Percentiles rank a stretch among this genome's conserved stretches.
Evolutionary conservation across 2,888 invertebrate genomes (phyloP).

Genomic region (Tiliacea aurago): DNA sequence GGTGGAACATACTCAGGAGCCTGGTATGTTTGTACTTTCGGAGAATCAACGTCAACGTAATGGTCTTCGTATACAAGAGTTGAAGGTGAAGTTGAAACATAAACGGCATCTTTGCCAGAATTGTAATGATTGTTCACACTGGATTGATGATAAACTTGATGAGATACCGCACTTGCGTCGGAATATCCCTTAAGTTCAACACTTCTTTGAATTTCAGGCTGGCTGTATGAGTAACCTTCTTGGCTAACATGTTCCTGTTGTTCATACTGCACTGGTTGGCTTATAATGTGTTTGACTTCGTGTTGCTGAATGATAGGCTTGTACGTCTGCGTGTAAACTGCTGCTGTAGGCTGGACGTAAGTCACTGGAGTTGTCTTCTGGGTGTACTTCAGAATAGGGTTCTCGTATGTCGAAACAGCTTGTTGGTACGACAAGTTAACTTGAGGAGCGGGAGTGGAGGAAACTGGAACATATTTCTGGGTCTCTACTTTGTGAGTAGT

Average conservation of each 20-base stretch:
- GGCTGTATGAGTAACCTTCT: conserved; percentile 80
- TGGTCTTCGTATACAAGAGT: conserved; percentile 84
- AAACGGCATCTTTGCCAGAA: conserved; percentile 75
- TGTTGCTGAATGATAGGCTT: conserved; percentile 79
- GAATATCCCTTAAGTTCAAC: conserved; percentile 79
- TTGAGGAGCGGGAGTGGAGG: conserved; percentile 75
- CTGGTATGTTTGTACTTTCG: conserved; percentile 75
- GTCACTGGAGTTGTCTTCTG: conserved; percentile 77
- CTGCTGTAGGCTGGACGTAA: conserved; percentile 77
- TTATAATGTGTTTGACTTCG: conserved; percentile 75
- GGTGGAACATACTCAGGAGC: conserved; percentile 77
- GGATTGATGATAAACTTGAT: conserved; percentile 82
- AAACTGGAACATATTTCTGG: conserved; percentile 74
- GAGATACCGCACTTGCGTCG: conserved; percentile 84
- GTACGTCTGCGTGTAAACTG: conserved; percentile 79
- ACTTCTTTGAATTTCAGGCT: conserved; percentile 85
- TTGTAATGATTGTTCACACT: conserved; percentile 70
- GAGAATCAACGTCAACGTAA: conserved; percentile 79
- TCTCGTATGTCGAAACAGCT: conserved; percentile 77
- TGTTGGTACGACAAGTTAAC: conserved; percentile 72
- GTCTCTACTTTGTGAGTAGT: conserved; percentile 80
- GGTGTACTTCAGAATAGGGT: conserved; percentile 80
- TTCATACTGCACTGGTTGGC: conserved; percentile 76
- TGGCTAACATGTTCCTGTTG: conserved; percentile 74
- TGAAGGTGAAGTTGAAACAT: conserved; percentile 84